Conservation (phyloP, 2,888 invertebrate species). For the Griposia aprilina region DNA sequence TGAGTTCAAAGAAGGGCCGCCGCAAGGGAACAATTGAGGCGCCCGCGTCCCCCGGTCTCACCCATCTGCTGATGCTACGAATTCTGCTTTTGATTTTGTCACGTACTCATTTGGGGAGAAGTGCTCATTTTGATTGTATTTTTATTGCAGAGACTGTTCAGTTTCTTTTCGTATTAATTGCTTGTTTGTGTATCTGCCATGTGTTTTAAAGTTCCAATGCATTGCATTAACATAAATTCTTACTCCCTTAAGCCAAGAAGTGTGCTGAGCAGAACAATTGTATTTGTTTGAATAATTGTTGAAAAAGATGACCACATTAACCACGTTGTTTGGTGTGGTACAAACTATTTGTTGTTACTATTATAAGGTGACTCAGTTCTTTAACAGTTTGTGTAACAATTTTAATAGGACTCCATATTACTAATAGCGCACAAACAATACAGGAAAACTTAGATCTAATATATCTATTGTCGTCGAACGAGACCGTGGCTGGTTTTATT, state of each 20-base stretch:
- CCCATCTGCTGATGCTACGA: constrained; percentile 62
- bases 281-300: not conserved
- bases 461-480: constrained; percentile 39
- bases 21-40: constrained; percentile 75
- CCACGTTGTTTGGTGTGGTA: not conserved
- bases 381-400: not conserved
- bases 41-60: constrained; percentile 57
- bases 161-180: not conserved
- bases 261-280: not conserved
- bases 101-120: constrained; percentile 59
- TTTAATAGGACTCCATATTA: not conserved
- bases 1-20: constrained; percentile 77
- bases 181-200: constrained; percentile 1
- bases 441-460: constrained; percentile 37
- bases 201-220: not conserved
- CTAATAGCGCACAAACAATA: constrained; percentile 30
- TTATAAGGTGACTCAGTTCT: constrained; percentile 2
- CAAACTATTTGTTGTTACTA: not conserved
- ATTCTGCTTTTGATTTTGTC: constrained; percentile 63
- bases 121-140: constrained; percentile 32
- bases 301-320: not conserved
- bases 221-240: not conserved
- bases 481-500: constrained; percentile 30
- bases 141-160: constrained; percentile 14
- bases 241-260: not conserved